Base-by-base conservation (phyloP, 1,140 invertebrate species). In the Megalonaias nervosa region DNA sequence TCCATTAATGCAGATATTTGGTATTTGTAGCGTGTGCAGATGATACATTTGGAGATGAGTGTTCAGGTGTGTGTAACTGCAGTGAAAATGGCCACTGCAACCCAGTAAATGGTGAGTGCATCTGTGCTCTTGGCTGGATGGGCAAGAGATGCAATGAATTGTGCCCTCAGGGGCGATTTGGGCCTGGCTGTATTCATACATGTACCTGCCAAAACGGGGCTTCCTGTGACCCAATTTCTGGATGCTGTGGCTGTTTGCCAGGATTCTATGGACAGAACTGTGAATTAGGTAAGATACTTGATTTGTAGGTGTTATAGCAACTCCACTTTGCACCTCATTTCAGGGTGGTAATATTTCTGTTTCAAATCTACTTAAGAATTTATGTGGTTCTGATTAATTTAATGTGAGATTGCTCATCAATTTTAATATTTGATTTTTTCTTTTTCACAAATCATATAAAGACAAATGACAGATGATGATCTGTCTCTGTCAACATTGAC, bases 81-180 rank as follows among this genome's bases (percentile, higher is more conserved):
- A 84, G 93, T 78, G 95, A 97, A 86, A 94, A 94, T 60, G 97
- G 96, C 23, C 92, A 92, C 19, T 99, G 98, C 90, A 93, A 95
- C 90, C 94, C 94, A 12, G 92, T 93, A 59, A 94, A 92, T 31
- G 97, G 97, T 4, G 90, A 93, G 76, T 98, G 97, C 87, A 92
- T 92, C 73, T 98, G 97, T 88, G 92, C 93, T 26, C 84, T 94
- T 56, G 97, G 97, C 62, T 97, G 95, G 94, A 95, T 92, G 77
- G 95, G 92, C 15, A 66, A 71, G 12, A 79, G 78, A 60, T 98
- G 97, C 90, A 93, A 94, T 74, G 92, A 95, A 17, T 73, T 67
- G 12, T 92, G 92, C 76, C 88, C 90, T 0, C 38, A 79, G 9
- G 92, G 91, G 11, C 81, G 83, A 60, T 92, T 89, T 84, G 91